phyloP scores from a whole-genome alignment of 2,113 vertebrate genomes.

The Ivindomyrus marchei region DNA sequence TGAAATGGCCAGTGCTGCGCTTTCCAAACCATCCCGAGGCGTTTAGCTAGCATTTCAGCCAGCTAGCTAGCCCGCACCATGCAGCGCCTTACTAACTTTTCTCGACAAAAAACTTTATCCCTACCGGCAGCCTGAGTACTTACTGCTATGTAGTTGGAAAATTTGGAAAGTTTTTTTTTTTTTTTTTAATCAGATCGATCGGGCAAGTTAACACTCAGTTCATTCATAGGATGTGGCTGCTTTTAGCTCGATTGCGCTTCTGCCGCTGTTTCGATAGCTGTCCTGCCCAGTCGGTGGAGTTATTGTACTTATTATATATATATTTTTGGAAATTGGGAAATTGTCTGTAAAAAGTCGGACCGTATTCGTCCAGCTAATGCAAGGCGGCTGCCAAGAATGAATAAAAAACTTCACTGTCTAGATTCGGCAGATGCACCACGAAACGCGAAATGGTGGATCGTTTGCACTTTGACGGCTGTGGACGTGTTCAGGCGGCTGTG shows the following conservation, averaged over 20 bases:
- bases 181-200: neutral
- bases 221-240: neutral
- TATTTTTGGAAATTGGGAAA: neutral
- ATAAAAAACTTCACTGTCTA: neutral
- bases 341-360: neutral
- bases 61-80: neutral
- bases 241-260: neutral
- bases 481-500: neutral
- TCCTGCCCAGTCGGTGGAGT: neutral
- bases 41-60: neutral
- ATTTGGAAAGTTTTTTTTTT: neutral
- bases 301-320: neutral
- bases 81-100: neutral
- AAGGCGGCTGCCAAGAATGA: neutral
- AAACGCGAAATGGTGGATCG: neutral
- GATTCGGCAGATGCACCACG: neutral
- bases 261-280: neutral
- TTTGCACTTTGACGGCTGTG: neutral
- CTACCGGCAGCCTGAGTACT: neutral
- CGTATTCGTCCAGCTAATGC: neutral
- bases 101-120: neutral
- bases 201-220: neutral
- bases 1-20: neutral
- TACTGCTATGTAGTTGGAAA: neutral
- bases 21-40: neutral